Evolutionary conservation across 2,888 invertebrate genomes (phyloP).

Genomic region (Hydraecia micacea): DNA sequence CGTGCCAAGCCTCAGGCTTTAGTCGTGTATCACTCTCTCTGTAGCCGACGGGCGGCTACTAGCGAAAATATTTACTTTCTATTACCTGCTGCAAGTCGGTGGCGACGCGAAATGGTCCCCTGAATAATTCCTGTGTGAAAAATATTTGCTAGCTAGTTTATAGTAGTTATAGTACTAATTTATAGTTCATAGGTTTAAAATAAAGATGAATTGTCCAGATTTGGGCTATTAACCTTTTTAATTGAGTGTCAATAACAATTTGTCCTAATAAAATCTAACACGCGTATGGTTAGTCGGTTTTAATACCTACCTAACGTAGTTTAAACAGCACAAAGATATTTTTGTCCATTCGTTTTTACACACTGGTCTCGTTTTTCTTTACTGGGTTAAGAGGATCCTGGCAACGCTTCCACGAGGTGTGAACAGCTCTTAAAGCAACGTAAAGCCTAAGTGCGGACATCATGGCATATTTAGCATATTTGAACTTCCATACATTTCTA

Average conservation of each 20-base stretch:
- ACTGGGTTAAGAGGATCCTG: slow-evolving; percentile 49
- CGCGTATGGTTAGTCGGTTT: background rate
- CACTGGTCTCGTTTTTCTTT: slow-evolving; percentile 18
- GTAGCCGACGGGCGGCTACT: slow-evolving; percentile 59
- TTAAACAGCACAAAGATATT: slow-evolving; percentile 4
- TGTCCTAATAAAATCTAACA: background rate
- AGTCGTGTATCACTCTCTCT: slow-evolving; percentile 59
- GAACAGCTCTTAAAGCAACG: slow-evolving; percentile 48
- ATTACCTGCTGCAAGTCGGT: slow-evolving; percentile 71
- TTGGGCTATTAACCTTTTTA: slow-evolving; percentile 4
- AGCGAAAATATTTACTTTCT: slow-evolving; percentile 80
- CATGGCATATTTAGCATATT: slow-evolving; percentile 39
- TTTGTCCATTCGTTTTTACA: background rate
- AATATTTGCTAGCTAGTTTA: background rate
- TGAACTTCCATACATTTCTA: slow-evolving; percentile 22
- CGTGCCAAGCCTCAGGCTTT: slow-evolving; percentile 57
- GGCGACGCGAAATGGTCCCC: slow-evolving; percentile 54
- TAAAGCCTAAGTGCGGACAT: slow-evolving; percentile 41
- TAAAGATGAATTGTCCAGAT: slow-evolving; percentile 1
- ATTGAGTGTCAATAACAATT: slow-evolving; percentile 37
- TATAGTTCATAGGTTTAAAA: background rate
- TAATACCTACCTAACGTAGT: background rate
- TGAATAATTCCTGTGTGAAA: slow-evolving; percentile 55
- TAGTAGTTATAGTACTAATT: too few species aligned
- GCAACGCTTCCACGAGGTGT: slow-evolving; percentile 32